phyloP scores from a whole-genome alignment of 2,888 invertebrate species.

The Boloria selene region DNA sequence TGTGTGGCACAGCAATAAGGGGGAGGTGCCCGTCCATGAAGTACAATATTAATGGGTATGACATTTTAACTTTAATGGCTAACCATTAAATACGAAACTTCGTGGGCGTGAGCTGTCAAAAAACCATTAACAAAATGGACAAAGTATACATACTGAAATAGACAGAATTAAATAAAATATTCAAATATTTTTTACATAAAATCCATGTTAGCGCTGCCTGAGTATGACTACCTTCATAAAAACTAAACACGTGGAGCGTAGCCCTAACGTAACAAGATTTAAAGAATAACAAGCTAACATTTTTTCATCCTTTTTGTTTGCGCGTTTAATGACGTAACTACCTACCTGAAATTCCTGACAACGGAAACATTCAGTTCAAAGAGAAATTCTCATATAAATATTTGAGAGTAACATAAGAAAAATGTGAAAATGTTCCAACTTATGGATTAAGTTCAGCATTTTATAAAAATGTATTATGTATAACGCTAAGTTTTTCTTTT shows the following conservation, averaged over 20 bases:
- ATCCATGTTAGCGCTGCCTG: background rate
- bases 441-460: slow-evolving; percentile 36
- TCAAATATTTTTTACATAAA: background rate
- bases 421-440: slow-evolving; percentile 37
- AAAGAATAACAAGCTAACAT: slow-evolving; percentile 26
- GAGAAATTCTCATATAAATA: slow-evolving; percentile 38
- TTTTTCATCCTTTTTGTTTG: slow-evolving; percentile 23
- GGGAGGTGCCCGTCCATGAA: too few species aligned
- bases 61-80: too few species aligned
- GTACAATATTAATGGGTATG: too few species aligned
- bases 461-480: slow-evolving; percentile 6
- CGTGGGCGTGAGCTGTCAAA: too few species aligned
- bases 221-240: background rate
- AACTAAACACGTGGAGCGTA: slow-evolving; percentile 13
- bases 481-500: slow-evolving; percentile 4
- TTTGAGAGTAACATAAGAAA: slow-evolving; percentile 36
- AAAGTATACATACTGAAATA: background rate
- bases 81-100: too few species aligned
- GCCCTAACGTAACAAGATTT: slow-evolving; percentile 21
- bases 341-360: slow-evolving; percentile 36
- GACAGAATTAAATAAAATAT: background rate
- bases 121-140: too few species aligned
- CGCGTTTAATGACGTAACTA: slow-evolving; percentile 33
- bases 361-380: slow-evolving; percentile 36
- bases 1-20: too few species aligned